Conservation (phyloP, 64 coral and sea anemone genomes). For the Montipora cactus region DNA sequence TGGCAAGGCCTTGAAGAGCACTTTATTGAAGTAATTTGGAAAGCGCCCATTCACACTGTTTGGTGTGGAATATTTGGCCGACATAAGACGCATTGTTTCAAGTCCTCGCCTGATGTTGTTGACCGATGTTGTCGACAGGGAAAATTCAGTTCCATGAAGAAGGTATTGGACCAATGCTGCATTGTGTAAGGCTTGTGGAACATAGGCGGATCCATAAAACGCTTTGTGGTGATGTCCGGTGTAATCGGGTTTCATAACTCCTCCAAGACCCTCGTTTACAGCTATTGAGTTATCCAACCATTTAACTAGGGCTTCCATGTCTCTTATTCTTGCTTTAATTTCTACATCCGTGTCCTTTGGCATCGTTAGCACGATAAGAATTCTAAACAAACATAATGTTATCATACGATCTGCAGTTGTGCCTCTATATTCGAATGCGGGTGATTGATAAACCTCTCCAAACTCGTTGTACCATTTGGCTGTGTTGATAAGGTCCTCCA, state of each 20-base stretch:
- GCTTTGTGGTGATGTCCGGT: slow-evolving; percentile 69
- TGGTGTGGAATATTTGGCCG: slow-evolving; percentile 77
- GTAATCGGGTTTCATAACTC: slow-evolving; percentile 85
- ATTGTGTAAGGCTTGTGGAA: slow-evolving; percentile 68
- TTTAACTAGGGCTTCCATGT: slow-evolving; percentile 47
- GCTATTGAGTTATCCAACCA: slow-evolving; percentile 70
- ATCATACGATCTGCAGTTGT: slow-evolving; percentile 87
- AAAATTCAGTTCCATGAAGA: slow-evolving; percentile 67
- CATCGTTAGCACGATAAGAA: slow-evolving; percentile 62
- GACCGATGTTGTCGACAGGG: background rate
- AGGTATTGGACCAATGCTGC: slow-evolving; percentile 71
- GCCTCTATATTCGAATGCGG: slow-evolving; percentile 61
- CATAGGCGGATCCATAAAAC: slow-evolving; percentile 74
- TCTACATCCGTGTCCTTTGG: slow-evolving; percentile 29
- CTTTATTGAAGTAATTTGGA: slow-evolving; percentile 57
- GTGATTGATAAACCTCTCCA: slow-evolving; percentile 76
- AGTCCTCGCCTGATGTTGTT: slow-evolving; percentile 70
- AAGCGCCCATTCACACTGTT: slow-evolving; percentile 71
- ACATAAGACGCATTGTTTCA: slow-evolving; percentile 35
- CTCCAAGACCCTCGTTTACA: slow-evolving; percentile 75
- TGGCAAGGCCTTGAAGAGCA: slow-evolving; percentile 31
- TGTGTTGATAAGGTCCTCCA: slow-evolving; percentile 47
- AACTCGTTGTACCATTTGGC: slow-evolving; percentile 89
- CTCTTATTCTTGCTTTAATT: slow-evolving; percentile 64
- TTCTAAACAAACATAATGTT: slow-evolving; percentile 38